These are phyloP conservation scores for Pitta sordida DNA, from an alignment of 2,113 vertebrate genomes.

Conservation along the genomic window DNA sequence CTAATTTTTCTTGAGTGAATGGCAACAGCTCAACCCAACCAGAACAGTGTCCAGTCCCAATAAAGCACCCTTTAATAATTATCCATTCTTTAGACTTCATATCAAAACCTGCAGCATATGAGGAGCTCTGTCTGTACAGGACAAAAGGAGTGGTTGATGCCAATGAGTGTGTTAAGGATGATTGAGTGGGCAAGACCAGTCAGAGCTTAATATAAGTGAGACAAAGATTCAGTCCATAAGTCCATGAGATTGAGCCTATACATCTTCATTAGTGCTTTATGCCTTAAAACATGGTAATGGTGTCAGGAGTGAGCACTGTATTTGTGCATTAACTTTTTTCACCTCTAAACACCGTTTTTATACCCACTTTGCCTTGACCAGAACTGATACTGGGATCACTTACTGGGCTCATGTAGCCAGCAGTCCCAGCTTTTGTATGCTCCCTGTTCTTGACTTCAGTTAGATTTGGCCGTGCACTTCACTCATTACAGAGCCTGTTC, in stretches of 20 bases:
- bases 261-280: slow-evolving; percentile 71
- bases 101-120: slow-evolving; percentile 33
- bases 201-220: slow-evolving; percentile 65
- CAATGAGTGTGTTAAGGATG: slow-evolving; percentile 65
- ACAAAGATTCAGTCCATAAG: slow-evolving; percentile 59
- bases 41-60: not conserved
- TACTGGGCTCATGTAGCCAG: not conserved
- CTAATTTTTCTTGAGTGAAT: slow-evolving; percentile 7
- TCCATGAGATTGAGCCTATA: slow-evolving; percentile 71
- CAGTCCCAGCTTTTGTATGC: not conserved
- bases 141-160: slow-evolving; percentile 50
- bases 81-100: slow-evolving; percentile 5
- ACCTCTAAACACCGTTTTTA: not conserved
- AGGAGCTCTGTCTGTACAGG: slow-evolving; percentile 11
- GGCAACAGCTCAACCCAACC: not conserved
- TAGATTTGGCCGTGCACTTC: not conserved
- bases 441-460: not conserved
- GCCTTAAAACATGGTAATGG: slow-evolving; percentile 65
- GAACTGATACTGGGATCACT: not conserved
- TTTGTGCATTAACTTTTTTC: slow-evolving; percentile 56
- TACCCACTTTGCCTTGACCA: not conserved
- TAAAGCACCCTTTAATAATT: not conserved
- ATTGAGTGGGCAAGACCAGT: slow-evolving; percentile 62
- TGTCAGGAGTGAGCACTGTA: slow-evolving; percentile 30
- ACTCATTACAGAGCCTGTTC: slow-evolving; percentile 15